These are phyloP conservation scores for Daptonema setosum DNA, from an alignment of 2,888 invertebrate species.

Conservation along the genomic window DNA sequence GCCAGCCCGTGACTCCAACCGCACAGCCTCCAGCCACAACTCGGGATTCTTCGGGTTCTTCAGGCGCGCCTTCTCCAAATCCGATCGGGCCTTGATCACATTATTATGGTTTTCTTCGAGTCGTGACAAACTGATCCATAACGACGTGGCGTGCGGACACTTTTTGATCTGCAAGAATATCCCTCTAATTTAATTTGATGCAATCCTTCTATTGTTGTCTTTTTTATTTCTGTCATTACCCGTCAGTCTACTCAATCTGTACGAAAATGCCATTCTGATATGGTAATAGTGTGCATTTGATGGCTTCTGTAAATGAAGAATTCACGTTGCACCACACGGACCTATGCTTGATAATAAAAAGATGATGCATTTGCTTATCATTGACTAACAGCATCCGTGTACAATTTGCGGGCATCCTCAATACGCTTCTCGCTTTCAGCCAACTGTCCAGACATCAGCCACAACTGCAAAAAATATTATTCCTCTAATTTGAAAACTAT, in stretches of 20 bases:
- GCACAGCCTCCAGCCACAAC: conserved; percentile 65
- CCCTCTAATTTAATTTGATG: too few species aligned
- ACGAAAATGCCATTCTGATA: background rate
- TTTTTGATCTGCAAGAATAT: conserved; percentile 65
- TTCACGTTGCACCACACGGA: too few species aligned
- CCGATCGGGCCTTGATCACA: conserved; percentile 77
- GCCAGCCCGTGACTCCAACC: conserved; percentile 46
- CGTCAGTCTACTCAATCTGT: background rate
- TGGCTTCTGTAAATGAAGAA: too few species aligned
- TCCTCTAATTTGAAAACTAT: background rate
- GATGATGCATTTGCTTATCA: background rate
- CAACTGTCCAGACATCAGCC: conserved; percentile 97
- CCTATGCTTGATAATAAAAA: too few species aligned
- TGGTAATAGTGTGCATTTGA: too few species aligned
- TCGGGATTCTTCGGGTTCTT: conserved; percentile 70
- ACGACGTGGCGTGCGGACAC: conserved; percentile 64
- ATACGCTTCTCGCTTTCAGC: conserved; percentile 57
- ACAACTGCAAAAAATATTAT: conserved; percentile 35
- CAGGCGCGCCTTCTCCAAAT: conserved; percentile 75
- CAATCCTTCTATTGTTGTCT: too few species aligned
- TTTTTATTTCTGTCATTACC: too few species aligned
- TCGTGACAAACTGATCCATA: conserved; percentile 69
- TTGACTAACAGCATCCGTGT: conserved; percentile 51
- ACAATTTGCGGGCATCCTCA: conserved; percentile 63
- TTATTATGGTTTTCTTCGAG: conserved; percentile 68